Percentiles rank a stretch among this genome's conserved stretches.
These are phyloP conservation scores for Mermis nigrescens DNA, from an alignment of 2,888 invertebrate genomes.

Conservation along the genomic window DNA sequence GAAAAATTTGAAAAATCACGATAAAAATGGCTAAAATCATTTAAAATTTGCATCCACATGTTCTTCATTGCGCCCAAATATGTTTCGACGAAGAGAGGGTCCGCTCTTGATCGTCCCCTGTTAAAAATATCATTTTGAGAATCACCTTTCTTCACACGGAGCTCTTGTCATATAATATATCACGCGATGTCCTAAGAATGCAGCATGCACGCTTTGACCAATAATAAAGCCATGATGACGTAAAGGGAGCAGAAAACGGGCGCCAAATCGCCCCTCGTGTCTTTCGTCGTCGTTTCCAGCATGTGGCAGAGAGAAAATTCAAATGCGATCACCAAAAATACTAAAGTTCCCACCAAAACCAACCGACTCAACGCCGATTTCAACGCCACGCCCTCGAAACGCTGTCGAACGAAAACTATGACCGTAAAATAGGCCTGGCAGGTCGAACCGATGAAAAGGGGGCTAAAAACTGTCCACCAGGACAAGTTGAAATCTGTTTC, in stretches of 20 bases:
- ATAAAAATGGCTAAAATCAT: too few species aligned
- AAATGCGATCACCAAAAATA: slow-evolving; percentile 16
- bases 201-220: slow-evolving; percentile 5
- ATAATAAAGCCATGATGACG: not conserved
- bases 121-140: too few species aligned
- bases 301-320: slow-evolving; percentile 17
- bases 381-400: slow-evolving; percentile 45
- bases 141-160: too few species aligned
- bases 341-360: slow-evolving; percentile 12
- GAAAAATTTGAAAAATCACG: too few species aligned
- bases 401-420: slow-evolving; percentile 79
- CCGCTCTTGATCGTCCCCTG: too few species aligned
- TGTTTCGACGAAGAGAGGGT: too few species aligned
- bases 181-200: too few species aligned
- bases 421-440: slow-evolving; percentile 82
- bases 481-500: slow-evolving; percentile 46
- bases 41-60: too few species aligned
- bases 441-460: slow-evolving; percentile 73
- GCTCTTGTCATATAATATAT: too few species aligned
- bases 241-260: not conserved
- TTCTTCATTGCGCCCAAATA: too few species aligned
- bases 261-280: not conserved
- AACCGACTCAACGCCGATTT: not conserved
- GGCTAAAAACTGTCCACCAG: slow-evolving; percentile 77
- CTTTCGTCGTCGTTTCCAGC: not conserved